Percentiles rank a stretch among this genome's conserved stretches.
Conservation (phyloP, 2,888 invertebrate species). For the Clivina fossor region DNA sequence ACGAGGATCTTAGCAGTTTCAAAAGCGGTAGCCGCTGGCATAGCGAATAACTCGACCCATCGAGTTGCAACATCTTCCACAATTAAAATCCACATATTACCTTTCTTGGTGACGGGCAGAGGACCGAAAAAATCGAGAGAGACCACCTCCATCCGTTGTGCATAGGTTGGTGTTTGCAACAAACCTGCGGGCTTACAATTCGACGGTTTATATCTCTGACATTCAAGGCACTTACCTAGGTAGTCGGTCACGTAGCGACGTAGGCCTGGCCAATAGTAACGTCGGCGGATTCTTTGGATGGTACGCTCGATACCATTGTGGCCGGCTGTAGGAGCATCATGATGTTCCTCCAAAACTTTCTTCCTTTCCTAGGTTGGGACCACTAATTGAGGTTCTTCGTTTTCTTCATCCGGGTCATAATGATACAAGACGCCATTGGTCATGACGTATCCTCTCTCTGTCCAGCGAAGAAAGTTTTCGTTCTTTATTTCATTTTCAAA, state of each 20-base stretch:
- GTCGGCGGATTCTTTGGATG: constrained; percentile 26
- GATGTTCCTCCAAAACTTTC: constrained; percentile 5
- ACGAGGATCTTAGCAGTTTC: constrained; percentile 2
- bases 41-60: neutral
- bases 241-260: constrained; percentile 38
- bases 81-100: neutral
- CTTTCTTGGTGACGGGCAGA: constrained; percentile 30
- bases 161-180: neutral
- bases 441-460: constrained; percentile 6
- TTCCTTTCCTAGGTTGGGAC: neutral
- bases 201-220: constrained; percentile 42
- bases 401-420: constrained; percentile 1
- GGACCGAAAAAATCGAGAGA: constrained; percentile 14
- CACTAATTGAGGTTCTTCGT: constrained; percentile 1
- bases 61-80: constrained; percentile 5
- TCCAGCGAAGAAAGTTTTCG: neutral
- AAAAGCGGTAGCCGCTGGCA: neutral
- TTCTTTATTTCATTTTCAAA: neutral
- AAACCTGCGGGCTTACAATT: constrained; percentile 43
- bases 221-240: constrained; percentile 40
- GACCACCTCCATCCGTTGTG: neutral
- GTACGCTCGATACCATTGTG: constrained; percentile 43
- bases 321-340: constrained; percentile 41
- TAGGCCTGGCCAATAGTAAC: constrained; percentile 44
- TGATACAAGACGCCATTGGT: constrained; percentile 7